Percentiles rank a stretch among this genome's conserved stretches.
phyloP scores from a whole-genome alignment of 2,797 vertebrate genomes.

The Melanotaenia boesemani region DNA sequence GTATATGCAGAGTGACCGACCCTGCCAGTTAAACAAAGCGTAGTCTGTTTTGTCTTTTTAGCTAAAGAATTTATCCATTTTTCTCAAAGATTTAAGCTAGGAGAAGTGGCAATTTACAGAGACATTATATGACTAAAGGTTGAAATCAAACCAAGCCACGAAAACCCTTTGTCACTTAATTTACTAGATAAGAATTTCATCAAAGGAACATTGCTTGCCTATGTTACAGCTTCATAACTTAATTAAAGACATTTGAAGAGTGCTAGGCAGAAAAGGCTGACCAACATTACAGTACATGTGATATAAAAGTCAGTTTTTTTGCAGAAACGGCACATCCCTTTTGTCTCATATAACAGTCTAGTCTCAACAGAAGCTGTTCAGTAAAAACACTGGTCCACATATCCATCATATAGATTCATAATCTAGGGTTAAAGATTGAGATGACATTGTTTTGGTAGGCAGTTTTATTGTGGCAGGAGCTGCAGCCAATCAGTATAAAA shows the following conservation, averaged over 20 bases:
- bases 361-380: too few relatives aligned
- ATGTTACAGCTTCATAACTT: not conserved
- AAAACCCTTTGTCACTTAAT: not conserved
- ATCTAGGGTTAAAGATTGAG: not conserved
- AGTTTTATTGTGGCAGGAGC: not conserved
- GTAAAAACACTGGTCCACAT: not conserved
- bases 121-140: not conserved
- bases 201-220: not conserved
- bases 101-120: not conserved
- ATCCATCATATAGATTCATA: not conserved
- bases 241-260: not conserved
- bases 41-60: not conserved
- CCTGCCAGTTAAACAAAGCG: slow-evolving; percentile 8
- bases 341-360: too few relatives aligned
- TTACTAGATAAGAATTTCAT: not conserved
- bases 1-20: too few relatives aligned
- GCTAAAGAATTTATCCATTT: not conserved
- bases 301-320: not conserved
- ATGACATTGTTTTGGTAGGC: not conserved
- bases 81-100: not conserved
- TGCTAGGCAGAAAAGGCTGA: not conserved
- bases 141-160: not conserved
- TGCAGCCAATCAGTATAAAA: not conserved
- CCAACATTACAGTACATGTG: not conserved
- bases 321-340: not conserved